Conservation (phyloP, 2,888 invertebrate genomes). For the Villa cingulata region DNA sequence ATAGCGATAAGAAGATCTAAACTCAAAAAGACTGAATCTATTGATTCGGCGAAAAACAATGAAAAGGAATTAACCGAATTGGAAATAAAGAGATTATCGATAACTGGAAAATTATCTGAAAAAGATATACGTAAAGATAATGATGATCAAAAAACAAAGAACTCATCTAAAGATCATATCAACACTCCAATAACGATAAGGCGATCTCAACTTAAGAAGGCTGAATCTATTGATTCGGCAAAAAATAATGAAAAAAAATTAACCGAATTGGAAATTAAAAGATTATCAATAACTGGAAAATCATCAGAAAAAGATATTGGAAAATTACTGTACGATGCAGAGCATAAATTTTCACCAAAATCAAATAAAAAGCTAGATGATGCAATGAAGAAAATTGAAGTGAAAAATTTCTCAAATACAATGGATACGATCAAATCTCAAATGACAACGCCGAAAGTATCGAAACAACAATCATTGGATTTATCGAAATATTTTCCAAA, state of each 20-base stretch:
- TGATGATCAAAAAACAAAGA: too few relatives aligned
- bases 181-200: too few relatives aligned
- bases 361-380: conserved; percentile 21
- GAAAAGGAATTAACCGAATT: background rate
- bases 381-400: conserved; percentile 32
- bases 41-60: background rate
- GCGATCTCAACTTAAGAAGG: too few relatives aligned
- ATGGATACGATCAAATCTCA: conserved; percentile 33
- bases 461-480: conserved; percentile 27
- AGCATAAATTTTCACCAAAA: conserved; percentile 16
- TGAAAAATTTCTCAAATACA: conserved; percentile 31
- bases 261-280: background rate
- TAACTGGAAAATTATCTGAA: conserved; percentile 9
- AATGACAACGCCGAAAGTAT: conserved; percentile 28
- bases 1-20: background rate
- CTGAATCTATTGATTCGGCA: too few relatives aligned
- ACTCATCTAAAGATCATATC: background rate
- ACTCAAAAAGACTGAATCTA: background rate
- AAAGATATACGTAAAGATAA: conserved; percentile 22
- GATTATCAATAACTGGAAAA: conserved; percentile 5
- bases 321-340: conserved; percentile 22
- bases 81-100: background rate
- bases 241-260: background rate
- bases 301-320: conserved; percentile 22
- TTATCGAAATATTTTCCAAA: conserved; percentile 35